A percentile compares a stretch with the other conserved stretches of the same genome.
phyloP scores from a whole-genome alignment of 1,140 invertebrate species.

The Tetramorium parvispinum region DNA sequence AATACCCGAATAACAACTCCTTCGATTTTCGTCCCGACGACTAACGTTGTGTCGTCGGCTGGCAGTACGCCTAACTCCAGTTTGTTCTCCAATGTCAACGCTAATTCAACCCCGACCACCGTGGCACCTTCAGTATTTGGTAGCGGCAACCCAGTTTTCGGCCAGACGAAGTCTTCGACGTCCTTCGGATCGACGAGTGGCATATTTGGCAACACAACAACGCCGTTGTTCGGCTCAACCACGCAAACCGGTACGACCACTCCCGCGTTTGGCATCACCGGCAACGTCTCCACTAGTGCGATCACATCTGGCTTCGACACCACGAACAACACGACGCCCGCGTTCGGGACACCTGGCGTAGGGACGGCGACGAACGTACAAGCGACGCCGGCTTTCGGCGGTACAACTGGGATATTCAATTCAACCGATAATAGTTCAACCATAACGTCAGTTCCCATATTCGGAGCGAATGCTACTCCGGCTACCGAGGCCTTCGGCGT shows the following conservation, averaged over 20 bases:
- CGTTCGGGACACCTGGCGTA: conserved; percentile 54
- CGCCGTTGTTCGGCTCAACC: conserved; percentile 43
- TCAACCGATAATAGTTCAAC: conserved; percentile 2
- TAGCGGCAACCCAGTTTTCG: conserved; percentile 14
- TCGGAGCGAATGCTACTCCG: conserved; percentile 50
- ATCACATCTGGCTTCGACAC: conserved; percentile 52
- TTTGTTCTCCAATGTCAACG: conserved; percentile 36
- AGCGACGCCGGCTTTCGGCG: conserved; percentile 6
- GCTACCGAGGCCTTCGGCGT: conserved; percentile 45
- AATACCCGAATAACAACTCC: conserved; percentile 24
- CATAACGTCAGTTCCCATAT: conserved; percentile 24
- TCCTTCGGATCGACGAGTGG: conserved; percentile 1
- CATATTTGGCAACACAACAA: conserved; percentile 25
- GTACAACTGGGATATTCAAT: conserved; percentile 3
- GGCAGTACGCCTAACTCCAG: background rate
- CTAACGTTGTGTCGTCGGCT: background rate
- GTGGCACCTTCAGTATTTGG: conserved; percentile 12
- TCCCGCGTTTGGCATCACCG: conserved; percentile 35
- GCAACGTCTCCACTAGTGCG: conserved; percentile 27
- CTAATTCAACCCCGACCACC: conserved; percentile 17
- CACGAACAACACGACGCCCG: conserved; percentile 3
- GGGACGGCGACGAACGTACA: conserved; percentile 2
- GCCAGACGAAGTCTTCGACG: background rate
- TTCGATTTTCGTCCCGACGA: conserved; percentile 35
- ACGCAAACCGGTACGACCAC: conserved; percentile 37